Conservation (phyloP, 2,888 invertebrate species). For the Leptinotarsa haldemani region DNA sequence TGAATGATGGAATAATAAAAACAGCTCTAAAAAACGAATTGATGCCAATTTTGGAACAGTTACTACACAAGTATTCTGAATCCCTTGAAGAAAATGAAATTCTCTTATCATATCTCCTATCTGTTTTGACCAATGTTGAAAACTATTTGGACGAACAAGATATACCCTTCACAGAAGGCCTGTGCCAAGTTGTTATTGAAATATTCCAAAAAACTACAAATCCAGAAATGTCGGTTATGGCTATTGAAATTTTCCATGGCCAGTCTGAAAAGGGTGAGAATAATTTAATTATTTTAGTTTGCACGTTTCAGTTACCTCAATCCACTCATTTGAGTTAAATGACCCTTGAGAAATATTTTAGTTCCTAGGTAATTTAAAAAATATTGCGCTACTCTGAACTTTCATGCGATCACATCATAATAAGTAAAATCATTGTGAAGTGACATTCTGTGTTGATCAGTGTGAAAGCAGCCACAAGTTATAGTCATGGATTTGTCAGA, state of each 20-base stretch:
- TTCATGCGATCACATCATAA: too few species aligned
- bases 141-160: slow-evolving; percentile 72
- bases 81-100: slow-evolving; percentile 71
- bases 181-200: slow-evolving; percentile 68
- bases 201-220: slow-evolving; percentile 75
- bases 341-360: too few species aligned
- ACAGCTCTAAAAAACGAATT: slow-evolving; percentile 70
- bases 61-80: slow-evolving; percentile 66
- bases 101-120: slow-evolving; percentile 69
- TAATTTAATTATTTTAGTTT: too few species aligned
- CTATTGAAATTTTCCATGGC: slow-evolving; percentile 80
- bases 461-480: too few species aligned
- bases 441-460: too few species aligned
- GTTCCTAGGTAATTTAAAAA: too few species aligned
- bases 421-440: too few species aligned
- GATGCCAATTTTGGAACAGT: slow-evolving; percentile 68
- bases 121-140: slow-evolving; percentile 72
- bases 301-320: too few species aligned
- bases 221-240: slow-evolving; percentile 80
- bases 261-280: slow-evolving; percentile 80
- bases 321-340: too few species aligned
- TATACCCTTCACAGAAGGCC: slow-evolving; percentile 55
- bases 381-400: too few species aligned
- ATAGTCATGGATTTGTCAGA: too few species aligned
- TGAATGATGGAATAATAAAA: slow-evolving; percentile 76